These are phyloP conservation scores for Hydrozoanthus gracilis DNA, from an alignment of 92 coral and sea anemone genomes.

Conservation along the genomic window DNA sequence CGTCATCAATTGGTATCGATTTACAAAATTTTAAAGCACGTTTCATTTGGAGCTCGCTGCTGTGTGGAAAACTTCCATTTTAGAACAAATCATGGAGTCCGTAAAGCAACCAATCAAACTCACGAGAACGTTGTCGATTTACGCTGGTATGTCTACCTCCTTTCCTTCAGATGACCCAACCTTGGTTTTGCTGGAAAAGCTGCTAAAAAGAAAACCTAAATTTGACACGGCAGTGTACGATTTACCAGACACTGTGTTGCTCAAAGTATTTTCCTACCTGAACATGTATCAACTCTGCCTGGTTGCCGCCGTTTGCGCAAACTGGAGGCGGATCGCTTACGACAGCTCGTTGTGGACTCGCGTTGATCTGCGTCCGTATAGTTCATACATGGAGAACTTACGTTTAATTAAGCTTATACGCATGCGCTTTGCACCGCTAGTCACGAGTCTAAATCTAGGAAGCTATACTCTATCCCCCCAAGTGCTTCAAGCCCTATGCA, in stretches of 20 bases:
- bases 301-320: constrained; percentile 75
- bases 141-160: neutral
- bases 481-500: constrained; percentile 71
- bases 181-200: neutral
- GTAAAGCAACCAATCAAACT: neutral
- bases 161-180: constrained; percentile 10
- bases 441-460: constrained; percentile 74
- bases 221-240: constrained; percentile 45
- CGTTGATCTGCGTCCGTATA: constrained; percentile 77
- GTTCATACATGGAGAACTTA: constrained; percentile 68
- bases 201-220: neutral
- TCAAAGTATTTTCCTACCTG: constrained; percentile 78
- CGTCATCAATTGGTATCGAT: neutral
- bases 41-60: neutral
- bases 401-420: constrained; percentile 77
- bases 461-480: constrained; percentile 78
- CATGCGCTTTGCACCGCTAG: constrained; percentile 71
- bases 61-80: neutral
- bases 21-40: neutral
- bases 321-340: constrained; percentile 80
- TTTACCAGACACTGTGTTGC: constrained; percentile 85
- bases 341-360: constrained; percentile 89
- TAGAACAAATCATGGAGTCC: neutral
- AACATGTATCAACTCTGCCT: constrained; percentile 64
- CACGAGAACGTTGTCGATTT: neutral